A percentile compares a stretch with the other conserved stretches of the same genome.
Evolutionary conservation across 2,888 invertebrate genomes (phyloP).

Genomic region (Eilema depressum): DNA sequence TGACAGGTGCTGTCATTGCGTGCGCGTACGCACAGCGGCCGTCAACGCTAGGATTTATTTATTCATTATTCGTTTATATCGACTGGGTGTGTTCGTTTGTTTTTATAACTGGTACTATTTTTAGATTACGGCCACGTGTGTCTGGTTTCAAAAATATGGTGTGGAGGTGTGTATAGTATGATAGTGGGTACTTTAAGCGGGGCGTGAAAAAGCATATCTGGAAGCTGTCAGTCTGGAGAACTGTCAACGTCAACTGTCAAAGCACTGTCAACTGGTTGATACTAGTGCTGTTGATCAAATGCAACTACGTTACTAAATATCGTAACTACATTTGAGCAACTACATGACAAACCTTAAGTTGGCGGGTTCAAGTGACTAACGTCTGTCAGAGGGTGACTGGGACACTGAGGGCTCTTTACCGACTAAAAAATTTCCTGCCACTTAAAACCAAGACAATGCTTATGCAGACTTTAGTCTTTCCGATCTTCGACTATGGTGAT

Average conservation of each 20-base stretch:
- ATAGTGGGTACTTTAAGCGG: background rate
- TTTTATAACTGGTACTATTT: slow-evolving; percentile 18
- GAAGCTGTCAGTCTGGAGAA: background rate
- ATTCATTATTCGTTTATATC: slow-evolving; percentile 20
- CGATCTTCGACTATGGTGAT: too few relatives aligned
- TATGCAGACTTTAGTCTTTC: too few relatives aligned
- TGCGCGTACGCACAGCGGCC: slow-evolving; percentile 10
- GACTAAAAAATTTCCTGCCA: too few relatives aligned
- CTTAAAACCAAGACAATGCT: too few relatives aligned
- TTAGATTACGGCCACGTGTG: slow-evolving; percentile 1
- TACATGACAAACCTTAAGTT: too few relatives aligned
- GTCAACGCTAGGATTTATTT: slow-evolving; percentile 27
- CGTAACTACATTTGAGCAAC: too few relatives aligned
- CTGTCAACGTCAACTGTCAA: background rate
- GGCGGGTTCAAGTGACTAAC: too few relatives aligned
- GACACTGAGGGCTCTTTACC: too few relatives aligned
- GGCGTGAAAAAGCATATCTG: background rate
- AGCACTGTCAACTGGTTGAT: background rate
- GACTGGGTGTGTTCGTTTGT: slow-evolving; percentile 4
- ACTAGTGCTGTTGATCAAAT: background rate
- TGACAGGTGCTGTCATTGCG: slow-evolving; percentile 26
- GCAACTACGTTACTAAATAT: too few relatives aligned
- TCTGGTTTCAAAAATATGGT: background rate
- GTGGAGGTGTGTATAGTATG: background rate
- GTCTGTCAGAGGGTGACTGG: too few relatives aligned